phyloP scores from a whole-genome alignment of 1,140 invertebrate species.

The Copidosoma floridanum region DNA sequence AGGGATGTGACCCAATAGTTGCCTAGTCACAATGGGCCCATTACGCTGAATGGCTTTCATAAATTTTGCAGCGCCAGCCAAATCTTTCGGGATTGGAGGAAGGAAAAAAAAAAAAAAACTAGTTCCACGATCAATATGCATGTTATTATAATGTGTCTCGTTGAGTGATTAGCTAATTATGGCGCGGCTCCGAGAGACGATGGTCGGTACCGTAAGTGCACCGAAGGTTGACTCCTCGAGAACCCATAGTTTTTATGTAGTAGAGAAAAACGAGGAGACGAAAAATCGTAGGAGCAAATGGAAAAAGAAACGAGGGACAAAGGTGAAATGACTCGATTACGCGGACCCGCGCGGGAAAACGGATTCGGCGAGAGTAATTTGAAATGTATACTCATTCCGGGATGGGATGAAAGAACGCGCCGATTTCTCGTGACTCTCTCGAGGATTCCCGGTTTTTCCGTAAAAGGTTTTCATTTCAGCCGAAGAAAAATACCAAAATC shows the following conservation, averaged over 20 bases:
- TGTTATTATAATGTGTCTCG: too few species aligned
- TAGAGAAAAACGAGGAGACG: neutral
- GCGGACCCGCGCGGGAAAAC: too few species aligned
- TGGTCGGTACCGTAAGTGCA: too few species aligned
- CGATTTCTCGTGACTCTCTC: neutral
- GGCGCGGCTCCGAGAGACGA: too few species aligned
- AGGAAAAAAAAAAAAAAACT: neutral
- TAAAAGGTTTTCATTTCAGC: neutral
- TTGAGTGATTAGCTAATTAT: too few species aligned
- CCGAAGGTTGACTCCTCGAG: too few species aligned
- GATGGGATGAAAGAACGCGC: neutral
- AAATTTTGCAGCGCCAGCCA: too few species aligned
- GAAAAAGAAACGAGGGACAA: neutral
- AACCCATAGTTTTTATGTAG: too few species aligned
- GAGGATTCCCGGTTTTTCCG: neutral
- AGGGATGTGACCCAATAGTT: too few species aligned
- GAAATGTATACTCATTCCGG: neutral
- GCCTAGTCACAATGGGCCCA: conserved; percentile 21
- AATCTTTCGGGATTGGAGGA: conserved; percentile 11
- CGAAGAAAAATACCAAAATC: neutral
- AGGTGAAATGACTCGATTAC: neutral
- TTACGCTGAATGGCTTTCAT: conserved; percentile 25
- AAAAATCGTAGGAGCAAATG: neutral
- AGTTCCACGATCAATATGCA: conserved; percentile 18
- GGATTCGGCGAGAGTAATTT: conserved; percentile 4